Evolutionary conservation across 2,797 vertebrate species (phyloP), one percentile per base, ranked within the genome.

Genomic region (Austrolebias charrua): DNA sequence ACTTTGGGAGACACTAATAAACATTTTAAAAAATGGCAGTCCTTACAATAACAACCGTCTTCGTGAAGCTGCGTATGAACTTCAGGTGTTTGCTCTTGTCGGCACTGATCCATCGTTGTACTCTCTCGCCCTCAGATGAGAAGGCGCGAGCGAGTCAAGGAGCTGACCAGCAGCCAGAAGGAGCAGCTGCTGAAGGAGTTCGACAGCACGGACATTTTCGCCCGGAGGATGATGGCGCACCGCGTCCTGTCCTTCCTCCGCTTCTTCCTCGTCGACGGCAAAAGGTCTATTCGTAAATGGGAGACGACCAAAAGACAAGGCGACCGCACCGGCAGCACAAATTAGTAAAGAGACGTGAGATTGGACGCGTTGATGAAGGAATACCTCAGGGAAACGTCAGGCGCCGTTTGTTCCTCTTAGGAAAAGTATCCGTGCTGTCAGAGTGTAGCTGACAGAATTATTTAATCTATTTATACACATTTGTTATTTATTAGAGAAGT

Each of bases 191-290:
- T 83, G 6, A 18, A 16, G 9, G 55, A 86, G 29, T 55, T 94
- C 44, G 65, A 69, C 47, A 70, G 75, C 0, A 54, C 61, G 0
- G 71, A 71, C 1, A 10, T 7, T 0, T 97, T 95, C 94, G 65
- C 70, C 5, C 86, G 77, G 47, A 93, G 85, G 64, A 84, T 91
- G 45, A 89, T 56, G 0, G 88, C 76, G 0, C 86, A 93, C 46
- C 80, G 90, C 55, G 91, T 96, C 80, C 88, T 99, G 64, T 68
- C 76, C 19, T 71, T 87, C 7, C 87, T 95, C 48, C 81, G 73
- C 54, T 10, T 57, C 0, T 96, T 95, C 87, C 86, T 98, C 72
- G 69, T 90, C 12, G 87, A 88, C 4, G 75, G 89, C 1, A 76
- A 81, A 67, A 87, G 91, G 47, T 90, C 86, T 0, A 2, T 96